Conservation (phyloP, 2,888 invertebrate genomes). For the Tricholauxania praeusta region DNA sequence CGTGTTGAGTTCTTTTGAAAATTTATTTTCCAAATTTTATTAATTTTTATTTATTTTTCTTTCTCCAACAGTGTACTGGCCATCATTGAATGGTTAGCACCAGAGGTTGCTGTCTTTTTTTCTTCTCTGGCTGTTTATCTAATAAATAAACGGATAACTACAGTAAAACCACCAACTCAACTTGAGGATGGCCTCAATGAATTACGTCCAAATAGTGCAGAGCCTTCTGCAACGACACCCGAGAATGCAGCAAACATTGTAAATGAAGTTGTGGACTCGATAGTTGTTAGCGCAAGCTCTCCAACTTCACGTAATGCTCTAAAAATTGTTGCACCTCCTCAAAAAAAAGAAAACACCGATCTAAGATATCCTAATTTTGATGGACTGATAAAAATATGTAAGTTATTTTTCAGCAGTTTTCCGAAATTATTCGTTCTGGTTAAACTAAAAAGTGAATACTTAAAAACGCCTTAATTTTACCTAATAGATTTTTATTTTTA, state of each 20-base stretch:
- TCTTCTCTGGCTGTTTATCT: slow-evolving; percentile 70
- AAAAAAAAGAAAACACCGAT: too few species aligned
- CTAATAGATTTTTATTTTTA: too few species aligned
- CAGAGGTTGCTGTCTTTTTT: slow-evolving; percentile 78
- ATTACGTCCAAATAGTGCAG: slow-evolving; percentile 5
- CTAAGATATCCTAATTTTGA: slow-evolving; percentile 56
- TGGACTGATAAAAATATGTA: slow-evolving; percentile 62
- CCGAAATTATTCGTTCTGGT: too few species aligned
- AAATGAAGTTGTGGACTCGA: slow-evolving; percentile 10
- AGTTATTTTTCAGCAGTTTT: slow-evolving; percentile 35
- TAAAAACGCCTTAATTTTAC: too few species aligned
- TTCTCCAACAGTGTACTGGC: slow-evolving; percentile 71
- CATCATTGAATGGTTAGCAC: slow-evolving; percentile 79
- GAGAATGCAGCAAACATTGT: slow-evolving; percentile 22
- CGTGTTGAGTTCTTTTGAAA: not conserved
- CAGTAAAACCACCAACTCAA: slow-evolving; percentile 49
- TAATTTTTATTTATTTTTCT: slow-evolving; percentile 60
- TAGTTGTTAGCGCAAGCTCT: slow-evolving; percentile 17
- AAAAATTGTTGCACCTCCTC: not conserved
- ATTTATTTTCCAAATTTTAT: not conserved
- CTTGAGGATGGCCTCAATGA: slow-evolving; percentile 55
- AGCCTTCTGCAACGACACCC: slow-evolving; percentile 35
- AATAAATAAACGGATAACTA: slow-evolving; percentile 66
- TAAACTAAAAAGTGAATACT: too few species aligned
- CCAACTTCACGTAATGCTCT: not conserved